Evolutionary conservation across 2,888 invertebrate genomes (phyloP).

Genomic region (Cenopis cana): DNA sequence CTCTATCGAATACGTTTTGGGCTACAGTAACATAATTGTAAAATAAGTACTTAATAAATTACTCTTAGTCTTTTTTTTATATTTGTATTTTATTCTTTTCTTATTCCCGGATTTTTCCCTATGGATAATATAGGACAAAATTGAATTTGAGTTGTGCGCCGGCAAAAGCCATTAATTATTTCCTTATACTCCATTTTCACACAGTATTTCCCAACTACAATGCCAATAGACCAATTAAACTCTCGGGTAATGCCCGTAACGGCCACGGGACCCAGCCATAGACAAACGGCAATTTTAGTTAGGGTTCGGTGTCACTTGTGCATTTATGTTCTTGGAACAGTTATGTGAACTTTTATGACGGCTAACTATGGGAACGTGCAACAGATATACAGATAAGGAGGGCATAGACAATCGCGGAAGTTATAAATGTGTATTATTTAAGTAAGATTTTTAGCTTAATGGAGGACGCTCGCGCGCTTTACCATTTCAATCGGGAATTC

Average conservation of each 20-base stretch:
- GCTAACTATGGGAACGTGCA: constrained; percentile 27
- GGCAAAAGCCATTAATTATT: not conserved
- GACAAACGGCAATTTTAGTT: not conserved
- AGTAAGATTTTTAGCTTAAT: too few relatives aligned
- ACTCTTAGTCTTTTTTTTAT: too few relatives aligned
- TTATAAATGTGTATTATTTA: too few relatives aligned
- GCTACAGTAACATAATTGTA: too few relatives aligned
- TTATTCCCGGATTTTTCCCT: too few relatives aligned
- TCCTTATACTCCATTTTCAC: constrained; percentile 25
- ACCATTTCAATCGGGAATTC: too few relatives aligned
- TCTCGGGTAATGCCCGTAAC: constrained; percentile 20
- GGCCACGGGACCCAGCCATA: constrained; percentile 9
- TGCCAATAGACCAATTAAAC: constrained; percentile 22
- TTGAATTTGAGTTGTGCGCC: too few relatives aligned
- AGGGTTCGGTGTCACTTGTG: not conserved
- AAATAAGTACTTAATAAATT: too few relatives aligned
- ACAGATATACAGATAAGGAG: not conserved
- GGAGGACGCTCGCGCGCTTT: too few relatives aligned
- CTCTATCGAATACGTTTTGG: too few relatives aligned
- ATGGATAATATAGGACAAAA: too few relatives aligned
- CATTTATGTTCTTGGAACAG: not conserved
- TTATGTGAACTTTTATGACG: constrained; percentile 18
- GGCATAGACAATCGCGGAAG: not conserved
- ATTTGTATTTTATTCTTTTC: too few relatives aligned
- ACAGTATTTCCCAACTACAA: constrained; percentile 36